Conservation (phyloP, 2,113 vertebrate species). For the Tylochromis polylepis region DNA sequence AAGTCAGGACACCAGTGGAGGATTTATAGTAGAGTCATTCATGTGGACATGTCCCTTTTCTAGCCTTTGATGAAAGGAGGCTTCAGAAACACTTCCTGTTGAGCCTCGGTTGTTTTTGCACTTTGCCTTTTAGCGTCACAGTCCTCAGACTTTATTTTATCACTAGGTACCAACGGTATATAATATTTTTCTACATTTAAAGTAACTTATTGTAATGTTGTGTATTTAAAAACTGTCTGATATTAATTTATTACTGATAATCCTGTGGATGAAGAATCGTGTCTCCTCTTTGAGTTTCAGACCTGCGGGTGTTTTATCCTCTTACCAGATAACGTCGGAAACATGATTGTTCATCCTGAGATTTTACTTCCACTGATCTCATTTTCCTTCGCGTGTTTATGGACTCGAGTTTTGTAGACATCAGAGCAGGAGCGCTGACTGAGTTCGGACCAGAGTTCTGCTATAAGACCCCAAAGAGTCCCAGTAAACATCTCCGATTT, state of each 20-base stretch:
- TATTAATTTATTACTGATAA: slow-evolving; percentile 3
- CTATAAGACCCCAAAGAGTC: neutral
- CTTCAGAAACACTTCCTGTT: neutral
- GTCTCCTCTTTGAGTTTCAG: neutral
- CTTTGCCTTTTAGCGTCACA: slow-evolving; percentile 47
- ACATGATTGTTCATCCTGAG: neutral
- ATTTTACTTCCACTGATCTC: neutral
- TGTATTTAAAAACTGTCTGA: slow-evolving; percentile 1
- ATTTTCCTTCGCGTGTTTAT: neutral
- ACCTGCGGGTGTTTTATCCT: neutral
- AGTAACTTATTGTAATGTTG: neutral
- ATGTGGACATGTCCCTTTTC: neutral
- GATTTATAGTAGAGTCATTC: neutral
- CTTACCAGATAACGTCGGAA: neutral
- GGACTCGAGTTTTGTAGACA: neutral
- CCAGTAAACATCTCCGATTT: neutral
- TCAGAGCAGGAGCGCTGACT: neutral
- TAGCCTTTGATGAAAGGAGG: neutral
- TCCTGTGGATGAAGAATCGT: neutral
- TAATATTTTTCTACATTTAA: slow-evolving; percentile 41
- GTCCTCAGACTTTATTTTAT: slow-evolving; percentile 28
- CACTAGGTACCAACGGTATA: neutral
- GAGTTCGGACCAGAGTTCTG: neutral
- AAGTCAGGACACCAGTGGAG: neutral
- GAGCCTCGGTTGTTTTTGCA: slow-evolving; percentile 35